phyloP scores from a whole-genome alignment of 2,113 vertebrate genomes.

The Galemys pyrenaicus region DNA sequence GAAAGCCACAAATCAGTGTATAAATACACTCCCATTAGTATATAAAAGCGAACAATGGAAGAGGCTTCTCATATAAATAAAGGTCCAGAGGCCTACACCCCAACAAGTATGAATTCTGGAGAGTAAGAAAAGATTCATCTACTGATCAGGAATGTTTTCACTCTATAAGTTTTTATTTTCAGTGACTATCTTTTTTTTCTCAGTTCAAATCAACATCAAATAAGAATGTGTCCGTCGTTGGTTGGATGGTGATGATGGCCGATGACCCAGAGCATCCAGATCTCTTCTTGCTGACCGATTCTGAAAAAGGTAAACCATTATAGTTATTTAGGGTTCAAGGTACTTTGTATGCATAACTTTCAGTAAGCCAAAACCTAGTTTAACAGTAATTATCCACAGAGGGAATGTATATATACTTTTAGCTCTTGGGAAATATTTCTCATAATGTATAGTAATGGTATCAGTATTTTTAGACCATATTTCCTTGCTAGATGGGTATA shows the following conservation, averaged over 20 bases:
- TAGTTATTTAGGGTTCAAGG: not conserved
- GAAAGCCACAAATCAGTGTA: not conserved
- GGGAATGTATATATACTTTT: not conserved
- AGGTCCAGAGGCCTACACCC: not conserved
- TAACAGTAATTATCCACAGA: not conserved
- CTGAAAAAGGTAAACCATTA: conserved; percentile 92
- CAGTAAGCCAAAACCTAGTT: not conserved
- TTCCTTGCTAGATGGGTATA: conserved; percentile 5
- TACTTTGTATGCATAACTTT: fast-evolving
- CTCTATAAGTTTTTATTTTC: not conserved
- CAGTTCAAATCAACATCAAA: conserved; percentile 98
- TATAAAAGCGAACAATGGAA: not conserved
- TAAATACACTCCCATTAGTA: not conserved
- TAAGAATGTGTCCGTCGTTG: conserved; percentile 94
- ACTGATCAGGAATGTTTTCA: not conserved
- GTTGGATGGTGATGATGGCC: conserved; percentile 99
- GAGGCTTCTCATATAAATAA: not conserved
- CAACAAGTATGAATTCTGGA: not conserved
- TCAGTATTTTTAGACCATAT: not conserved
- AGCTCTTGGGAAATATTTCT: not conserved
- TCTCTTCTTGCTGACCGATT: conserved; percentile 96
- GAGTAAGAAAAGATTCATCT: not conserved
- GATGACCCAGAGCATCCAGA: conserved; percentile 97
- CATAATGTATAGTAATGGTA: not conserved
- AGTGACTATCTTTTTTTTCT: not conserved